phyloP scores from a whole-genome alignment of 2,888 invertebrate genomes.

The Graphium colonna region DNA sequence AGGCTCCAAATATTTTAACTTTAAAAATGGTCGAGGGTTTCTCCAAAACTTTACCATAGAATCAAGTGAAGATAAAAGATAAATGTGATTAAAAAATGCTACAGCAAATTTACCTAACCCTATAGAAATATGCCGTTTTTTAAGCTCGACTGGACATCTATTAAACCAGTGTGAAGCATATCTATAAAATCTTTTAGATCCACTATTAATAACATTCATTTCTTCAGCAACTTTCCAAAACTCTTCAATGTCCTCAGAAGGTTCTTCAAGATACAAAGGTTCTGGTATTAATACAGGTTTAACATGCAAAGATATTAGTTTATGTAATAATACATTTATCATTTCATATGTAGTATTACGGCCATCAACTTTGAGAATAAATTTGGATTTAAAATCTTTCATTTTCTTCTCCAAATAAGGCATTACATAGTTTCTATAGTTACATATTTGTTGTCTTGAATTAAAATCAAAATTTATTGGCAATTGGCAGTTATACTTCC shows the following conservation, averaged over 20 bases:
- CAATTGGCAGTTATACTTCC: conserved; percentile 69
- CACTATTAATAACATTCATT: conserved; percentile 45
- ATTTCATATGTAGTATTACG: conserved; percentile 65
- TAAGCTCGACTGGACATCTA: conserved; percentile 83
- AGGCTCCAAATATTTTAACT: conserved; percentile 78
- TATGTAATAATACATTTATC: conserved; percentile 68
- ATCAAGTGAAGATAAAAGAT: conserved; percentile 75
- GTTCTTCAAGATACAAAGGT: conserved; percentile 58
- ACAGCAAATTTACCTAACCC: conserved; percentile 80
- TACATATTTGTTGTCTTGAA: conserved; percentile 68
- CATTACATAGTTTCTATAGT: conserved; percentile 63
- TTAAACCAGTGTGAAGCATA: conserved; percentile 79
- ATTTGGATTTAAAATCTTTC: conserved; percentile 73
- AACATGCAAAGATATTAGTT: conserved; percentile 49
- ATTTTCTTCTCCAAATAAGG: conserved; percentile 73
- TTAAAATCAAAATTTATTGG: conserved; percentile 67
- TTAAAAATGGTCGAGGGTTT: conserved; percentile 82
- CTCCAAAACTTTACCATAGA: conserved; percentile 75
- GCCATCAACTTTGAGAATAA: conserved; percentile 80
- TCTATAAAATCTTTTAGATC: conserved; percentile 48
- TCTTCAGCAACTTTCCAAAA: conserved; percentile 60
- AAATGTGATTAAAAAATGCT: conserved; percentile 81
- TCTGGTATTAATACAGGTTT: conserved; percentile 59
- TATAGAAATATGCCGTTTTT: conserved; percentile 65
- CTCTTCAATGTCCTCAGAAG: conserved; percentile 57